These are phyloP conservation scores for Ptychobarbus kaznakovi DNA, from an alignment of 2,797 vertebrate species.

Conservation along the genomic window DNA sequence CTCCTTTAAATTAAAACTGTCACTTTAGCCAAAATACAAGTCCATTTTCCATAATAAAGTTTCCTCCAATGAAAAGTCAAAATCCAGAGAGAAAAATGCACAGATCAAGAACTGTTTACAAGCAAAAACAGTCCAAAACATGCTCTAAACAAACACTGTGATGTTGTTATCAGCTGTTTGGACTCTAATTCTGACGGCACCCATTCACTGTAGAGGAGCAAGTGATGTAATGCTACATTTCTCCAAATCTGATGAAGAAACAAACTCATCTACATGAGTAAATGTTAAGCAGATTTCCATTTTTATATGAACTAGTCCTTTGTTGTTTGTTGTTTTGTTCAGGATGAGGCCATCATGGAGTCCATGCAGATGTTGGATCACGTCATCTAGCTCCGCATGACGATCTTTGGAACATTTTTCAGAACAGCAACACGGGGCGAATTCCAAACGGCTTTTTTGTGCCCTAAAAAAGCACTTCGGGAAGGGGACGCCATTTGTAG, in stretches of 20 bases:
- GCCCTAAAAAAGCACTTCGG: too few relatives aligned
- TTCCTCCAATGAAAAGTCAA: background rate
- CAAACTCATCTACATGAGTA: background rate
- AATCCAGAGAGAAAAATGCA: background rate
- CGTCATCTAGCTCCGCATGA: slow-evolving; percentile 82
- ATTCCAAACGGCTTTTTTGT: too few relatives aligned
- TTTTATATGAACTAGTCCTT: background rate
- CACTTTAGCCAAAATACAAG: background rate
- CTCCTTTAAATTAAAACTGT: background rate
- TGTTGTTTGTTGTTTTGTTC: background rate
- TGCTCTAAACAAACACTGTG: background rate
- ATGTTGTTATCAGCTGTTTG: background rate
- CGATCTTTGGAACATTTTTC: background rate
- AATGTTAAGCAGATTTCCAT: background rate
- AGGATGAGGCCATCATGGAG: slow-evolving; percentile 98
- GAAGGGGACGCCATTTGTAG: too few relatives aligned
- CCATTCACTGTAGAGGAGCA: background rate
- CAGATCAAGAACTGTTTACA: background rate
- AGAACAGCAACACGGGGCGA: background rate
- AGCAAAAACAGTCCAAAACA: background rate
- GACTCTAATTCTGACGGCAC: background rate
- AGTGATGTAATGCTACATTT: background rate
- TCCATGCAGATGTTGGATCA: slow-evolving; percentile 98
- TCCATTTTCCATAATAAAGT: background rate
- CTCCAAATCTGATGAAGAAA: background rate